These are phyloP conservation scores for Globodera ellingtonae DNA, from an alignment of 1,140 invertebrate genomes.

Conservation along the genomic window DNA sequence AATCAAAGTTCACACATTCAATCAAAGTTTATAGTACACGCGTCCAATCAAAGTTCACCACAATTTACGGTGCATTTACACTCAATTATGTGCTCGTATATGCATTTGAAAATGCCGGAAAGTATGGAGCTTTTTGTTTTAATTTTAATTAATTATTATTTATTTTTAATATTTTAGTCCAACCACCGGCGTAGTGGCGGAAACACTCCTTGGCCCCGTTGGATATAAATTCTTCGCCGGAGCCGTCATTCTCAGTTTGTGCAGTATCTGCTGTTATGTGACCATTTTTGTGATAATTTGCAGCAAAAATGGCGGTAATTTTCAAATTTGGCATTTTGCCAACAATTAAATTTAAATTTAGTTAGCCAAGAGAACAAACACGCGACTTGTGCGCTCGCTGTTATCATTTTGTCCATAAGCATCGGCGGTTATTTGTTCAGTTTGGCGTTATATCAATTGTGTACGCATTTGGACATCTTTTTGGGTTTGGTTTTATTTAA, in stretches of 20 bases:
- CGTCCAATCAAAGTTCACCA: too few relatives aligned
- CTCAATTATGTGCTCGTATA: too few relatives aligned
- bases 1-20: too few relatives aligned
- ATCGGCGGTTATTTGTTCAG: constrained; percentile 25
- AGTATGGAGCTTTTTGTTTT: too few relatives aligned
- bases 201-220: not conserved
- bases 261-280: constrained; percentile 5
- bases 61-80: too few relatives aligned
- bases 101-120: too few relatives aligned
- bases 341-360: not conserved
- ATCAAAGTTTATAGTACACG: too few relatives aligned
- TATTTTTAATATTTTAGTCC: constrained; percentile 3
- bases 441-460: constrained; percentile 1
- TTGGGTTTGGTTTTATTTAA: not conserved
- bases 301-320: constrained; percentile 1
- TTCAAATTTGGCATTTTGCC: not conserved
- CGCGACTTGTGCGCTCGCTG: constrained; percentile 18
- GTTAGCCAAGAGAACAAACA: constrained; percentile 26
- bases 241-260: not conserved
- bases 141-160: too few relatives aligned
- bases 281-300: constrained; percentile 13
- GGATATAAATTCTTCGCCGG: not conserved
- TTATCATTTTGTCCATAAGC: constrained; percentile 11
- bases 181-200: constrained; percentile 5
- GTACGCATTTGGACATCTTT: not conserved